phyloP scores from a whole-genome alignment of 2,888 invertebrate species.

The Ligdia adustata region DNA sequence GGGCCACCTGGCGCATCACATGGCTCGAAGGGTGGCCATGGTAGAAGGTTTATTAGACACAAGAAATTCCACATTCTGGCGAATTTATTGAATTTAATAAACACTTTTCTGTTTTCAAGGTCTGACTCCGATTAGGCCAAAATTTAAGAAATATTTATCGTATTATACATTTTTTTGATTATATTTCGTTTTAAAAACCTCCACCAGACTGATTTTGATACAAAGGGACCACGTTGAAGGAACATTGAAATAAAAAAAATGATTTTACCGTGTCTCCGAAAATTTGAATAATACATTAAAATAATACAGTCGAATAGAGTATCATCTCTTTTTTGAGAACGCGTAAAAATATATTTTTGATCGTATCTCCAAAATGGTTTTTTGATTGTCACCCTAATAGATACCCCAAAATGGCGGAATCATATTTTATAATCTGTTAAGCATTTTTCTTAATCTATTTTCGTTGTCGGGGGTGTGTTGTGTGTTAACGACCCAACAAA shows the following conservation, averaged over 20 bases:
- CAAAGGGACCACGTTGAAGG: too few species aligned
- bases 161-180: too few species aligned
- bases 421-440: conserved; percentile 62
- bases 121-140: too few species aligned
- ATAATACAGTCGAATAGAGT: background rate
- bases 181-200: too few species aligned
- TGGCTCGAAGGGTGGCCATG: conserved; percentile 33
- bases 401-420: conserved; percentile 54
- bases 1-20: conserved; percentile 65
- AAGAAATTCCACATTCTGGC: background rate
- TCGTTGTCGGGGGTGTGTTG: conserved; percentile 30
- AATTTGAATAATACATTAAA: too few species aligned
- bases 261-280: too few species aligned
- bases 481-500: conserved; percentile 24
- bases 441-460: conserved; percentile 73
- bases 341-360: background rate
- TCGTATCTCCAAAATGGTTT: background rate
- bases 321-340: background rate
- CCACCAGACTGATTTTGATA: too few species aligned
- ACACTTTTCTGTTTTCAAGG: too few species aligned
- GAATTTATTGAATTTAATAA: too few species aligned
- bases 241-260: too few species aligned
- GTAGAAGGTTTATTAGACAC: background rate
- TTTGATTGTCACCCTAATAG: conserved; percentile 44
- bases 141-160: too few species aligned